Base-by-base conservation (phyloP, 2,797 vertebrate genomes). In the Lycodopsis pacificus region DNA sequence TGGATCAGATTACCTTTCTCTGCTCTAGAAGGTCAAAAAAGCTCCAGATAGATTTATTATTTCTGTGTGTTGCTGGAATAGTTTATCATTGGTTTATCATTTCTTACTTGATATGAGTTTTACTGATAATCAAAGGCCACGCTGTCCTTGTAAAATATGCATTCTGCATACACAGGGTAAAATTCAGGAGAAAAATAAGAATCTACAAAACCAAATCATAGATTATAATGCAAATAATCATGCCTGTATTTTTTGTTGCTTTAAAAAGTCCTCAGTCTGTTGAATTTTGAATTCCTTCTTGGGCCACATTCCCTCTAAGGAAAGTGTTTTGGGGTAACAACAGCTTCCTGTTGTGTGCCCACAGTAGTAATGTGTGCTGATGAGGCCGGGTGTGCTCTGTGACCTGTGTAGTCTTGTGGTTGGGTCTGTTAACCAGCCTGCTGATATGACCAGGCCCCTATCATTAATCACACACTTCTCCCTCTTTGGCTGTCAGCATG, bases 401-500 rank as follows among this genome's bases (percentile, higher is more conserved):
- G 97, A 98, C 97, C 97, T 97, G 95, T 95, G 90, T 92, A 79
- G 80, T 89, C 82, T 71, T 96, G 95, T 94, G 95, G 95, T 96
- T 81, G 70, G 86, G 56, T 86, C 64, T 91, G 97, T 96, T 98
- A 98, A 97, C 97, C 96, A 96, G 96, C 95, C 95, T 95, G 95
- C 96, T 97, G 96, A 97, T 99, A 96, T 96, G 96, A 96, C 96
- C 96, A 95, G 95, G 93, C 95, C 96, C 81, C 95, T 89, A 90
- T 96, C 97, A 98, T 99, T 98, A 98, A 99, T 98, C 97, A 99
- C 97, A 96, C 82, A 86, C 76, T 77, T 94, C 94, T 93, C 92
- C 79, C 91, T 91, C 91, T 95, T 89, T 85, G 92, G 96, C 95
- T 95, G 94, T 92, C 95, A 96, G 65, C 82, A 30, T 65, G 66